Conservation (phyloP, 2,888 invertebrate species). For the Shargacucullia verbasci region DNA sequence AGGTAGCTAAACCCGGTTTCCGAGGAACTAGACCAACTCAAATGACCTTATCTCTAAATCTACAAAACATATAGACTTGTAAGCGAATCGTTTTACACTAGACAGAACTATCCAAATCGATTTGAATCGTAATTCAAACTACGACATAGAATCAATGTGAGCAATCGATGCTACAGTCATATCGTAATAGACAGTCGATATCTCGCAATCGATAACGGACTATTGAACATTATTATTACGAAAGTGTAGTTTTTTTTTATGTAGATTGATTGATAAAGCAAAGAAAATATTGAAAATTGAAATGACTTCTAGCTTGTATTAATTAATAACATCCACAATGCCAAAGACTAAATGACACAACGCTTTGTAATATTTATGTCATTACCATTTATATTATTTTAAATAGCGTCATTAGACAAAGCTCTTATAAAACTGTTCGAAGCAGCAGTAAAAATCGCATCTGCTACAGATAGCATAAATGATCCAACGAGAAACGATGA, state of each 20-base stretch:
- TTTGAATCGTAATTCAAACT: conserved; percentile 35
- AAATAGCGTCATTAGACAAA: too few species aligned
- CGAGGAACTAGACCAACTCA: too few species aligned
- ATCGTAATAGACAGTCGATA: conserved; percentile 31
- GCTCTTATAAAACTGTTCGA: too few species aligned
- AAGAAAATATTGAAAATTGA: not conserved
- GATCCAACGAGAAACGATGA: too few species aligned
- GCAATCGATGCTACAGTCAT: conserved; percentile 39
- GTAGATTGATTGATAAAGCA: not conserved
- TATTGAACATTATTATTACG: conserved; percentile 8
- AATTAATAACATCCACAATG: too few species aligned
- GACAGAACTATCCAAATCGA: conserved; percentile 27
- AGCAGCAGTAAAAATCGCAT: too few species aligned
- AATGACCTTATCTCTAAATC: conserved; percentile 3
- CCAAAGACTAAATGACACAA: too few species aligned
- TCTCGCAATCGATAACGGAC: conserved; percentile 38
- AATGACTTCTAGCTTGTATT: conserved; percentile 1
- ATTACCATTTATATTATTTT: too few species aligned
- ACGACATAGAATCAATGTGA: conserved; percentile 36
- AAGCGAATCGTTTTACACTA: conserved; percentile 27
- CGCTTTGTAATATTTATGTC: not conserved
- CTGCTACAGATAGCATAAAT: too few species aligned
- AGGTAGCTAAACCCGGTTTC: too few species aligned
- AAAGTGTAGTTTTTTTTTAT: conserved; percentile 4
- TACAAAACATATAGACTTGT: conserved; percentile 17